Base-by-base conservation (phyloP, 2,797 vertebrate species). In the Todus mexicanus region DNA sequence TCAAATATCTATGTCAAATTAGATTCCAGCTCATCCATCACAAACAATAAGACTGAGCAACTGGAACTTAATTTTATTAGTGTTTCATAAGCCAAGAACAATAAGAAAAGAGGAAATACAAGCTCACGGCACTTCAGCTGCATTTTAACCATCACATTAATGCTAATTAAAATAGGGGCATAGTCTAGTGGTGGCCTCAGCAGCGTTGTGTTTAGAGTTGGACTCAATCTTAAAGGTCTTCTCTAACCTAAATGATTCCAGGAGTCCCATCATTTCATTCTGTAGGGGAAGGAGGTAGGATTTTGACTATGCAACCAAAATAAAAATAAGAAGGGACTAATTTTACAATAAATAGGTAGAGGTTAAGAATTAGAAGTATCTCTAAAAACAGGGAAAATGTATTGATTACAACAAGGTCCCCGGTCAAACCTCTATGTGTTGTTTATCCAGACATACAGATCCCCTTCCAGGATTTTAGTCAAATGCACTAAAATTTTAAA, bases 11-110 rank as follows among this genome's bases (percentile, higher is more conserved):
- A 15, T 12, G 63, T 53, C 69, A 91, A 74, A 85, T 85, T 43
- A 89, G 38, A 90, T 83, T 94, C 50, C 66, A 77, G 66, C 19
- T 80, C 84, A 91, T 88, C 68, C 50, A 84, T 80, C 71, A 91
- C 47, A 75, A 85, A 82, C 48, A 66, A 2, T 18, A 47, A 38
- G 74, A 75, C 2, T 50, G 53, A 94, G 83, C 37, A 68, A 90
- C 11, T 38, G 64, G 21, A 84, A 84, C 21, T 80, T 89, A 29
- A 90, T 81, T 86, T 88, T 89, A 70, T 84, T 66, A 84, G 21
- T 23, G 45, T 33, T 80, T 64, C 43, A 20, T 57, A 89, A 92
- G 65, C 57, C 87, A 87, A 54, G 15, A 86, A 66, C 13, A 69
- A 61, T 10, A 40, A 47, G 60, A 65, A 72, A 92, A 66, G 37